These are phyloP conservation scores for Paradisaea rubra DNA, from an alignment of 2,113 vertebrate genomes.

Conservation along the genomic window DNA sequence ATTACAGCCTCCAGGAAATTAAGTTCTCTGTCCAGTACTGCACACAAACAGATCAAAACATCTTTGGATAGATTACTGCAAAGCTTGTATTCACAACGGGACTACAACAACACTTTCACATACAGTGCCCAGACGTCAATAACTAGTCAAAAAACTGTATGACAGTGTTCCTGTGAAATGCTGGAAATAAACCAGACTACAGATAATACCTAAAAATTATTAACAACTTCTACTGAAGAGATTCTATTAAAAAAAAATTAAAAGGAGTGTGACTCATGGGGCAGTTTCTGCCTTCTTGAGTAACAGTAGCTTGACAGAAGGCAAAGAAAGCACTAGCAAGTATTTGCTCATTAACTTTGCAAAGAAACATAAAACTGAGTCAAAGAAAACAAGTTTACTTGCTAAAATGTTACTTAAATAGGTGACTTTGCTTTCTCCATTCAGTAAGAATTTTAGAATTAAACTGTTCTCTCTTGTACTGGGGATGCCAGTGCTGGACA, in stretches of 20 bases:
- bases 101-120: not conserved
- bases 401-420: not conserved
- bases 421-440: not conserved
- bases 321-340: not conserved
- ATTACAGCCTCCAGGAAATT: constrained; percentile 15
- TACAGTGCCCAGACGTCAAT: not conserved
- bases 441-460: not conserved
- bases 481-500: not conserved
- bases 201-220: not conserved
- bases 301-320: not conserved
- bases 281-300: not conserved
- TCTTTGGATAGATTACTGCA: not conserved
- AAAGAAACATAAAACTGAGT: not conserved
- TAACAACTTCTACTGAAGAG: not conserved
- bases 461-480: not conserved
- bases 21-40: not conserved
- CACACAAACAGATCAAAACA: constrained; percentile 3
- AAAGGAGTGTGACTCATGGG: not conserved
- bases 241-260: not conserved
- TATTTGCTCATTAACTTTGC: not conserved
- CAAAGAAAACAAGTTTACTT: not conserved
- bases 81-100: not conserved
- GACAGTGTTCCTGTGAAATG: not conserved
- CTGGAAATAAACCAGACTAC: not conserved
- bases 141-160: not conserved